phyloP scores from a whole-genome alignment of 2,797 vertebrate species.

The Netta rufina region DNA sequence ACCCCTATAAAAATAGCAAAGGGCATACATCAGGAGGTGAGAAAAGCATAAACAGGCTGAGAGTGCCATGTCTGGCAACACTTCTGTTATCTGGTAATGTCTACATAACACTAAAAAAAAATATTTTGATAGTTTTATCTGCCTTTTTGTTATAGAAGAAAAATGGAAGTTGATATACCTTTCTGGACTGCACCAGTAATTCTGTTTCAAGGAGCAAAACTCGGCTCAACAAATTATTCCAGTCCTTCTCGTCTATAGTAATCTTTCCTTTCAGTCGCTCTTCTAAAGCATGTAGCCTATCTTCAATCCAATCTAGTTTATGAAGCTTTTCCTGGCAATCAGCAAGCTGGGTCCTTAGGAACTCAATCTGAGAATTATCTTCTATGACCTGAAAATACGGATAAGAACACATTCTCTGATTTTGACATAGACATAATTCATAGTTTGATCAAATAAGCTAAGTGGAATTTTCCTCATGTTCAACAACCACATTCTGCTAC shows the following conservation, averaged over 20 bases:
- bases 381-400: conserved; percentile 35
- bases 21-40: neutral
- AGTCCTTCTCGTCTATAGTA: conserved; percentile 82
- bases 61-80: neutral
- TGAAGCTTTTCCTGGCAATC: conserved; percentile 81
- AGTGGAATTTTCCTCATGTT: neutral
- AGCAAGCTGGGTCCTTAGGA: conserved; percentile 79
- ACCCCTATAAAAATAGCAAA: neutral
- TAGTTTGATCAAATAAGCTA: neutral
- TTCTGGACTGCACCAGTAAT: conserved; percentile 78
- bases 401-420: neutral
- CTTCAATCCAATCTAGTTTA: conserved; percentile 80
- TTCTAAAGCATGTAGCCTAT: conserved; percentile 80
- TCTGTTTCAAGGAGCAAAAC: conserved; percentile 91
- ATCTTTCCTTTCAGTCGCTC: conserved; percentile 82
- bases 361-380: conserved; percentile 72
- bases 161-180: conserved; percentile 73
- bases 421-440: neutral
- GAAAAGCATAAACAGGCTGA: neutral
- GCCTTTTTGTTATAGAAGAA: neutral
- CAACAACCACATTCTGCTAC: neutral
- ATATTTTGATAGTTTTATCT: neutral
- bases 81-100: neutral
- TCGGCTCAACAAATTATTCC: conserved; percentile 89
- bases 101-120: neutral